Percentiles rank a stretch among this genome's conserved stretches.
phyloP scores from a whole-genome alignment of 2,113 vertebrate species.

The Pipa parva region DNA sequence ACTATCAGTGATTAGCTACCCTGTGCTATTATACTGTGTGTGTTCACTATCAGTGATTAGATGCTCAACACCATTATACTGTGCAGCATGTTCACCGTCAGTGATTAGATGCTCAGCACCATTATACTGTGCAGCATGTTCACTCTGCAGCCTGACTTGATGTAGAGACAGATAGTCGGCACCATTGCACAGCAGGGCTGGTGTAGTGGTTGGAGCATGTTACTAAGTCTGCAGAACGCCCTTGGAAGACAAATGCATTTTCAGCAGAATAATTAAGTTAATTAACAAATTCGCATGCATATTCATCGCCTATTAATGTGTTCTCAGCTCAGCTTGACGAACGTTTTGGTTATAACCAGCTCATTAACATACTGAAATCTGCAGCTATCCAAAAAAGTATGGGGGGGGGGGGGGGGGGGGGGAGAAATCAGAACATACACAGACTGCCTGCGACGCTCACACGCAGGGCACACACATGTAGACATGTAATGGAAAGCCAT shows the following conservation, averaged over 20 bases:
- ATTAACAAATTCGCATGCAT: conserved; percentile 90
- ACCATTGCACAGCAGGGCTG: conserved; percentile 5
- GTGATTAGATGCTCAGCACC: background rate
- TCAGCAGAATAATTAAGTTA: conserved; percentile 99
- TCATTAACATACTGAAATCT: conserved; percentile 97
- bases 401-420: conserved; percentile 53
- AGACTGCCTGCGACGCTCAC: too few species aligned
- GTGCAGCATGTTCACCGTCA: background rate
- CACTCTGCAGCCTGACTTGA: background rate
- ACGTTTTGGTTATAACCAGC: conserved; percentile 96
- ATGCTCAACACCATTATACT: background rate
- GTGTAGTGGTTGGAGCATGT: conserved; percentile 72
- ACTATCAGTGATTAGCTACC: background rate
- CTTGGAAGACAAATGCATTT: conserved; percentile 99
- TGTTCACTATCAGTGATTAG: too few species aligned
- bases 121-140: conserved; percentile 85
- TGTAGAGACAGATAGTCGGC: background rate
- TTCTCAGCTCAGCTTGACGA: conserved; percentile 94
- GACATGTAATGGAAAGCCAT: background rate
- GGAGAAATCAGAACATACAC: conserved; percentile 41
- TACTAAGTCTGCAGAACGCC: conserved; percentile 98
- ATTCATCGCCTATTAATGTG: conserved; percentile 98
- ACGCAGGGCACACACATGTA: conserved; percentile 10
- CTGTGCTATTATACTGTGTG: background rate
- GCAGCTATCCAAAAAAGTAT: conserved; percentile 72